Evolutionary conservation across 2,888 invertebrate species (phyloP).

Genomic region (Pegoplata infirma): DNA sequence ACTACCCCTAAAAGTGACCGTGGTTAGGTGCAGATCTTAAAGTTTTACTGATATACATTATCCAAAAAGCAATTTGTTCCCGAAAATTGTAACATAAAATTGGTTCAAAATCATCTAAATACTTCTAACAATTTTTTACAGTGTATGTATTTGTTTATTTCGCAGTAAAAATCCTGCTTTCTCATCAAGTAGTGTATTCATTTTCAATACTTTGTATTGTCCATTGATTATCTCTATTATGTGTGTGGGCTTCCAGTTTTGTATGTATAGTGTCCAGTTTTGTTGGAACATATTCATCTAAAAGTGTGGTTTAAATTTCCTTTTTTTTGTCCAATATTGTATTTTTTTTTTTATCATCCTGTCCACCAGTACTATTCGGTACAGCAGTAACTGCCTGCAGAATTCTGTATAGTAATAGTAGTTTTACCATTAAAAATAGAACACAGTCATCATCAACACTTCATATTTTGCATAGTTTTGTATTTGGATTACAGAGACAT

Average conservation of each 20-base stretch:
- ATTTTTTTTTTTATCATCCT: too few relatives aligned
- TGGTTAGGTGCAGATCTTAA: too few relatives aligned
- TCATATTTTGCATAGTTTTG: slow-evolving; percentile 26
- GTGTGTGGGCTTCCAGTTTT: background rate
- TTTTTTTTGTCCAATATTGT: background rate
- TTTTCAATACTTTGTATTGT: background rate
- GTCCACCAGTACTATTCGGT: background rate
- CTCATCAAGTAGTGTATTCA: background rate
- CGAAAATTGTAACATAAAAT: too few relatives aligned
- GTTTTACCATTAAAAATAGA: background rate
- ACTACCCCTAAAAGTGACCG: too few relatives aligned
- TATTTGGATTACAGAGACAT: slow-evolving; percentile 1
- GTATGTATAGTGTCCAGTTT: background rate
- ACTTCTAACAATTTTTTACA: too few relatives aligned
- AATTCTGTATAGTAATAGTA: background rate
- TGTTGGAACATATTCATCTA: background rate
- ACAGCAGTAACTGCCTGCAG: background rate
- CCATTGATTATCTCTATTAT: background rate
- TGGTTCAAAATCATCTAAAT: too few relatives aligned
- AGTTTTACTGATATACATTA: too few relatives aligned
- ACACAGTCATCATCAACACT: slow-evolving; percentile 44
- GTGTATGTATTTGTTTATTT: background rate
- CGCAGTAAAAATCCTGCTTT: background rate
- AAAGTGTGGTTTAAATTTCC: background rate
- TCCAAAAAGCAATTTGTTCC: too few relatives aligned